Percentiles rank a stretch among this genome's conserved stretches.
Evolutionary conservation across 2,888 invertebrate species (phyloP).

Genomic region (Melieria picta): DNA sequence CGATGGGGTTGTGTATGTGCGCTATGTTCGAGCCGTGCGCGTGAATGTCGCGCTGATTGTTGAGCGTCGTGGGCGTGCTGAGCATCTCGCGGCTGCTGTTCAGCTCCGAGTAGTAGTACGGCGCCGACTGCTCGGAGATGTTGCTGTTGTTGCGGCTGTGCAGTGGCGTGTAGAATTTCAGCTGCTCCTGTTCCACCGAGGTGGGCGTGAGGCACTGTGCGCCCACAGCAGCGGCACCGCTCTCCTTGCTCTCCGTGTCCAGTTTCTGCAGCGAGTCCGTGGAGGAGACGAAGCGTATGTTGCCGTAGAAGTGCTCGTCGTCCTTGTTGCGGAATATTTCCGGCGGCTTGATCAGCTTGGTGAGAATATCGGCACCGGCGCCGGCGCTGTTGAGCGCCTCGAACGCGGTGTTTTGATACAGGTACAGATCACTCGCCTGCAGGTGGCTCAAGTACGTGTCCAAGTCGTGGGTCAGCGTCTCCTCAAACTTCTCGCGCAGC

Average conservation of each 20-base stretch:
- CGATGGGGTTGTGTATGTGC: constrained; percentile 69
- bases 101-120: constrained; percentile 85
- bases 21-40: constrained; percentile 58
- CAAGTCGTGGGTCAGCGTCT: constrained; percentile 71
- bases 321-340: constrained; percentile 64
- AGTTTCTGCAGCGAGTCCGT: constrained; percentile 62
- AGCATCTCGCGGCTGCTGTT: constrained; percentile 51
- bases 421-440: constrained; percentile 67
- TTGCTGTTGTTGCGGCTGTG: constrained; percentile 73
- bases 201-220: constrained; percentile 50
- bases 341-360: constrained; percentile 64
- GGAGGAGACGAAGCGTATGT: constrained; percentile 64
- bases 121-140: constrained; percentile 76
- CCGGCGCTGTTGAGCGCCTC: constrained; percentile 41
- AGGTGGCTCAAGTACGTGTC: constrained; percentile 76
- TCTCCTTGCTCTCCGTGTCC: constrained; percentile 40
- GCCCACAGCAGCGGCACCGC: constrained; percentile 37
- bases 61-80: constrained; percentile 68
- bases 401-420: constrained; percentile 55
- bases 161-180: constrained; percentile 63
- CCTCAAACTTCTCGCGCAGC: constrained; percentile 69
- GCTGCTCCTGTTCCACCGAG: constrained; percentile 43
- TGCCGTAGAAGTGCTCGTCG: constrained; percentile 64
- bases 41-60: constrained; percentile 77
- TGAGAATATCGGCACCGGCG: constrained; percentile 51